A percentile compares a stretch with the other conserved stretches of the same genome.
These are phyloP conservation scores for Griposia aprilina DNA, from an alignment of 2,888 invertebrate species.

Conservation along the genomic window DNA sequence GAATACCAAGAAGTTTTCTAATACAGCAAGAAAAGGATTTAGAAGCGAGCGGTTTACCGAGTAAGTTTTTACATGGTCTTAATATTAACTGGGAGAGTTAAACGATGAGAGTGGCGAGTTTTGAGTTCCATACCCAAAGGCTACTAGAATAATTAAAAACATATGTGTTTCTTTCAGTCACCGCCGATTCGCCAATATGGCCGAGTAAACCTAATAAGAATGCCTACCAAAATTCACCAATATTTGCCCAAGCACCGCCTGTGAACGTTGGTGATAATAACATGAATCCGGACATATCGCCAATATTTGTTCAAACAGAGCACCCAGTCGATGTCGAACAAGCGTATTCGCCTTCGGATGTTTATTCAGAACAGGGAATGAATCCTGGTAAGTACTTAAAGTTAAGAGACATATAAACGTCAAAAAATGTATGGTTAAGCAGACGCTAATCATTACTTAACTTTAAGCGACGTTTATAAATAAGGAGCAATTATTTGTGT, in stretches of 20 bases:
- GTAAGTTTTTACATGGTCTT: slow-evolving; percentile 38
- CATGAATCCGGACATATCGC: slow-evolving; percentile 6
- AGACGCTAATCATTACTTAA: not conserved
- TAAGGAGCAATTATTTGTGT: not conserved
- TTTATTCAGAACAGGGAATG: slow-evolving; percentile 66
- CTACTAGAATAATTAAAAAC: not conserved
- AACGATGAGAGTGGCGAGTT: not conserved
- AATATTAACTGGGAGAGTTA: not conserved
- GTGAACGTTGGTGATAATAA: not conserved
- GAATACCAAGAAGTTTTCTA: slow-evolving; percentile 70
- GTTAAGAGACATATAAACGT: not conserved
- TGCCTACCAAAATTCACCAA: not conserved
- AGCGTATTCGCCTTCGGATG: slow-evolving; percentile 80
- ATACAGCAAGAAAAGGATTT: slow-evolving; percentile 25
- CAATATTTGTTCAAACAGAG: slow-evolving; percentile 61
- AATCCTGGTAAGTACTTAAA: slow-evolving; percentile 43
- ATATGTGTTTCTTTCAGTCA: slow-evolving; percentile 35
- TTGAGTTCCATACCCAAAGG: accelerated
- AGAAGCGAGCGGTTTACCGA: slow-evolving; percentile 6
- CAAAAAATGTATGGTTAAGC: not conserved
- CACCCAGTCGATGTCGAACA: slow-evolving; percentile 45
- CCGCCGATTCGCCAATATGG: slow-evolving; percentile 54
- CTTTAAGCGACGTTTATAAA: not conserved
- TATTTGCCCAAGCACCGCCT: not conserved
- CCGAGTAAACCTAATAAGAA: slow-evolving; percentile 20